Conservation (phyloP, 2,888 invertebrate species). For the Acleris emargana region DNA sequence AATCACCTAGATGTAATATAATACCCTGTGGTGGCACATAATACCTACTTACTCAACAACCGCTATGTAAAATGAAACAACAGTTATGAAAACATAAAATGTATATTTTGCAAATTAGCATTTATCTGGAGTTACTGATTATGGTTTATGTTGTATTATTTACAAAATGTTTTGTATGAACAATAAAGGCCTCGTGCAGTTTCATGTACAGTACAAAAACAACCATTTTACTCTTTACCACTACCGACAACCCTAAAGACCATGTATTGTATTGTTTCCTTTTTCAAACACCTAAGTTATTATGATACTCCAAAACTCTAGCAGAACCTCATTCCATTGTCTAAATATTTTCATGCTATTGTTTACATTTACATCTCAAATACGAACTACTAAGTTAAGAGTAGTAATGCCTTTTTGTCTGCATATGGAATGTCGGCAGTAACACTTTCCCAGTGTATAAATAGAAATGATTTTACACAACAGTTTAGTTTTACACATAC, state of each 20-base stretch:
- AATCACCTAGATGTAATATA: background rate
- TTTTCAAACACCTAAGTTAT: slow-evolving; percentile 15
- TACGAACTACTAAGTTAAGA: slow-evolving; percentile 9
- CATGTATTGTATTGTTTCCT: slow-evolving; percentile 20
- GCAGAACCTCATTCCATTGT: slow-evolving; percentile 6
- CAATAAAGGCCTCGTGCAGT: slow-evolving; percentile 37
- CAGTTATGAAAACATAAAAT: slow-evolving; percentile 53
- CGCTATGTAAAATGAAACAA: slow-evolving; percentile 49
- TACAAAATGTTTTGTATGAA: slow-evolving; percentile 44
- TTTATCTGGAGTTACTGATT: slow-evolving; percentile 54
- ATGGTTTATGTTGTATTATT: slow-evolving; percentile 44
- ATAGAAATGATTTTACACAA: slow-evolving; percentile 29
- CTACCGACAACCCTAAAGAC: slow-evolving; percentile 35
- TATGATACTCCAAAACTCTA: slow-evolving; percentile 11
- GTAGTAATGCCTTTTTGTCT: slow-evolving; percentile 18
- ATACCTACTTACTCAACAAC: background rate
- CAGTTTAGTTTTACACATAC: slow-evolving; percentile 30
- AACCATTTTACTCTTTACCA: slow-evolving; percentile 26
- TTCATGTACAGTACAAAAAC: slow-evolving; percentile 29
- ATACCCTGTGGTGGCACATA: background rate
- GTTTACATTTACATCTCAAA: slow-evolving; percentile 2
- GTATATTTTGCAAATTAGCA: slow-evolving; percentile 66
- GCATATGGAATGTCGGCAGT: slow-evolving; percentile 35
- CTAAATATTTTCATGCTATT: slow-evolving; percentile 9
- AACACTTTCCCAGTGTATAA: slow-evolving; percentile 25